Evolutionary conservation across 1,140 invertebrate genomes (phyloP).

Genomic region (Cydia strobilella): DNA sequence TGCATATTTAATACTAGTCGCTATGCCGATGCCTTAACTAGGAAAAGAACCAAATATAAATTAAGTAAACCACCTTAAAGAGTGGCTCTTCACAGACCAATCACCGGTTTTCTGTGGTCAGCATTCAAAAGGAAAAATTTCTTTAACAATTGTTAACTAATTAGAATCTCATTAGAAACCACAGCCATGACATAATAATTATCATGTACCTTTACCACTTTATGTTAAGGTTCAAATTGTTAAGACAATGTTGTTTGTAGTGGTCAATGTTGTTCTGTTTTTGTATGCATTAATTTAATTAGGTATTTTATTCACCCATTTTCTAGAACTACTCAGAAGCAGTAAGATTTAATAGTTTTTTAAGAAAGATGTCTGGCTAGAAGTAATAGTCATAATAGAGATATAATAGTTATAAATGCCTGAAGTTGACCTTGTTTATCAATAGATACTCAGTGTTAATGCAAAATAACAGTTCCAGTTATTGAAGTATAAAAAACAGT

Average conservation of each 20-base stretch:
- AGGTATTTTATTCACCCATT: background rate
- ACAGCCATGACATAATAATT: slow-evolving; percentile 14
- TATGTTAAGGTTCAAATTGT: background rate
- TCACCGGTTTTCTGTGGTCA: background rate
- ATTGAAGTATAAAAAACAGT: too few species aligned
- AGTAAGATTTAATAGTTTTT: too few species aligned
- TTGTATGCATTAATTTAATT: background rate
- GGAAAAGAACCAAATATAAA: background rate
- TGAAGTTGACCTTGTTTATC: too few species aligned
- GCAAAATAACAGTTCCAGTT: too few species aligned
- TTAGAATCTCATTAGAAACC: slow-evolving; percentile 26
- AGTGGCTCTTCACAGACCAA: background rate
- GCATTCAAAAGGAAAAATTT: background rate
- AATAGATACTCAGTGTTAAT: too few species aligned
- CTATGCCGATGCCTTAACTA: background rate
- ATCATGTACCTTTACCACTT: background rate
- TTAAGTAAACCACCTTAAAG: background rate
- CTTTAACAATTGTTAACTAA: background rate
- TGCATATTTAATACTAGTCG: background rate
- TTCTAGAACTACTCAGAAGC: background rate
- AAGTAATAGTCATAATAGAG: too few species aligned
- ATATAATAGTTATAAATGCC: too few species aligned
- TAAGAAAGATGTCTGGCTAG: too few species aligned
- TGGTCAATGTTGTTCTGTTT: background rate
- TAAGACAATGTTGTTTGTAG: background rate